These are phyloP conservation scores for Cydia strobilella DNA, from an alignment of 1,140 invertebrate genomes.

Conservation along the genomic window DNA sequence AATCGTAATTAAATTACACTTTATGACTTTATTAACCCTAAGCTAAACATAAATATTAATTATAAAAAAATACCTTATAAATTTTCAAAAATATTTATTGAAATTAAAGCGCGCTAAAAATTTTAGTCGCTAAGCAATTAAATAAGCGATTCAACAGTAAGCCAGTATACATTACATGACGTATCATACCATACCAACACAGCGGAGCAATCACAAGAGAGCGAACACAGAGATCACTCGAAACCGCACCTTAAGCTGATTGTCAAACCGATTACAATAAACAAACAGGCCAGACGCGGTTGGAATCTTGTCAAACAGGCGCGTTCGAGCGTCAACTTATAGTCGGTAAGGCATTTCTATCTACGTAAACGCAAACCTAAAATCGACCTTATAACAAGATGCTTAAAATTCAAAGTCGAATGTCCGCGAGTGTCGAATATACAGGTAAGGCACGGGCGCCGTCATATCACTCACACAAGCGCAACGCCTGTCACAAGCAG, in stretches of 20 bases:
- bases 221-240: slow-evolving; percentile 73
- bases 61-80: neutral
- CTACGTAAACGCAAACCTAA: slow-evolving; percentile 39
- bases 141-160: slow-evolving; percentile 77
- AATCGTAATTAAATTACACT: neutral
- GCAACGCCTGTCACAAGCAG: slow-evolving; percentile 34
- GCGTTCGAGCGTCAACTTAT: slow-evolving; percentile 80
- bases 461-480: slow-evolving; percentile 71
- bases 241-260: slow-evolving; percentile 80
- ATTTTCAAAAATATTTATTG: neutral
- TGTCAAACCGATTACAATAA: slow-evolving; percentile 80
- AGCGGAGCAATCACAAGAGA: slow-evolving; percentile 75
- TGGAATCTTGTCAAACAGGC: slow-evolving; percentile 80
- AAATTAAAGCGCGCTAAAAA: slow-evolving; percentile 66
- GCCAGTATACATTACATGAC: slow-evolving; percentile 76
- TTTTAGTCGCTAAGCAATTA: slow-evolving; percentile 73
- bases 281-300: slow-evolving; percentile 79
- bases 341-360: slow-evolving; percentile 77
- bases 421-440: slow-evolving; percentile 27
- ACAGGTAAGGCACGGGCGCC: slow-evolving; percentile 77
- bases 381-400: slow-evolving; percentile 41
- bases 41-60: neutral
- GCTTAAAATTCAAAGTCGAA: slow-evolving; percentile 44
- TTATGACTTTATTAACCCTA: neutral
- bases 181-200: slow-evolving; percentile 74